Conservation (phyloP, 1,140 invertebrate genomes). For the Drosophila nannoptera region DNA sequence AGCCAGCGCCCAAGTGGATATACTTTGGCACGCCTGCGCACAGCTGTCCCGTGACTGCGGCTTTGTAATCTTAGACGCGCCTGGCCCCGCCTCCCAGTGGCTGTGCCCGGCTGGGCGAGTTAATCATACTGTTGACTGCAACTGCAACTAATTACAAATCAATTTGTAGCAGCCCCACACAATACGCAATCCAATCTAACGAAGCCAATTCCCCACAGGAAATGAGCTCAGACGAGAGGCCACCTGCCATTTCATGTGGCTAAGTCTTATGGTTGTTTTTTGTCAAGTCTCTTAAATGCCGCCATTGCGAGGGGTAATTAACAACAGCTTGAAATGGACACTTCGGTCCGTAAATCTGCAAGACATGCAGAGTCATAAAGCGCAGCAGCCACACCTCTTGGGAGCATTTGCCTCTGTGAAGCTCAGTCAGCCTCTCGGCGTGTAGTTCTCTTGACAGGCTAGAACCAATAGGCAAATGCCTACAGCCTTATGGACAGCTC, state of each 20-base stretch:
- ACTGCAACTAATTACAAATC: slow-evolving; percentile 77
- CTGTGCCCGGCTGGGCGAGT: slow-evolving; percentile 22
- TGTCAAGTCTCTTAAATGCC: slow-evolving; percentile 57
- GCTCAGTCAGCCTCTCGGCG: too few species aligned
- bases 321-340: slow-evolving; percentile 28
- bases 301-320: slow-evolving; percentile 29
- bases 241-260: slow-evolving; percentile 54
- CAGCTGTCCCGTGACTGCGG: slow-evolving; percentile 32
- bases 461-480: too few species aligned
- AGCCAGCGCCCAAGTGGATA: slow-evolving; percentile 51
- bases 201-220: slow-evolving; percentile 46
- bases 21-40: slow-evolving; percentile 50
- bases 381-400: too few species aligned
- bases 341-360: slow-evolving; percentile 53
- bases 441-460: too few species aligned
- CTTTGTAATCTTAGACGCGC: slow-evolving; percentile 58
- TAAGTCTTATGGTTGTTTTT: slow-evolving; percentile 1
- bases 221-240: slow-evolving; percentile 38
- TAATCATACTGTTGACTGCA: slow-evolving; percentile 73
- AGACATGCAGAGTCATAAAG: too few species aligned
- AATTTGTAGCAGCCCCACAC: slow-evolving; percentile 62
- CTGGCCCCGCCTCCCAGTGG: background rate
- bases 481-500: too few species aligned
- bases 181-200: slow-evolving; percentile 44
- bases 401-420: too few species aligned